Percentiles rank a stretch among this genome's conserved stretches.
These are phyloP conservation scores for Meleagris gallopavo DNA, from an alignment of 2,113 vertebrate genomes.

Conservation along the genomic window DNA sequence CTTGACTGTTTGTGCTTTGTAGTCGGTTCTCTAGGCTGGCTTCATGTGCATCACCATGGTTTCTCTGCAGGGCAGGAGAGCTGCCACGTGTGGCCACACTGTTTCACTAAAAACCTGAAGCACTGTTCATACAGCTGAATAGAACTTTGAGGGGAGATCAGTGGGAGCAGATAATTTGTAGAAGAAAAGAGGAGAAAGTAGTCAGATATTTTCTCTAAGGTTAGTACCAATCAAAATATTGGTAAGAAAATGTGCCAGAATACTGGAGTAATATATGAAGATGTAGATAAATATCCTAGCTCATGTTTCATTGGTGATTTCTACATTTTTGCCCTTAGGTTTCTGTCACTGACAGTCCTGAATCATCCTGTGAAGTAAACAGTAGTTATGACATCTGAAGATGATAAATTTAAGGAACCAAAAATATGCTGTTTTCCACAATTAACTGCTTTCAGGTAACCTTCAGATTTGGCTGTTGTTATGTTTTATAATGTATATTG, in stretches of 20 bases:
- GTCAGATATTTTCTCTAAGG: neutral
- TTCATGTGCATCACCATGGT: neutral
- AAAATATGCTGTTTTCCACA: constrained; percentile 28
- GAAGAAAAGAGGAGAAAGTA: neutral
- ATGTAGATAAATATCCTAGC: neutral
- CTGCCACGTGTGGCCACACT: neutral
- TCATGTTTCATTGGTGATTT: neutral
- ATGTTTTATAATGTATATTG: constrained; percentile 63
- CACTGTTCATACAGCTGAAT: neutral
- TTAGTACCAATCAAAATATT: neutral
- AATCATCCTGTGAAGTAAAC: neutral
- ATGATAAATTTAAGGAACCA: neutral
- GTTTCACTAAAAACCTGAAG: neutral
- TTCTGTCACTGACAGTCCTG: neutral
- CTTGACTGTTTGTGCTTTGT: neutral
- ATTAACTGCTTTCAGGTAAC: constrained; percentile 48
- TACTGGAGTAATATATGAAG: neutral
- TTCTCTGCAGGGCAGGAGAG: neutral
- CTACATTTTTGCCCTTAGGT: neutral
- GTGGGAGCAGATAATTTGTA: neutral
- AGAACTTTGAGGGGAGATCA: neutral
- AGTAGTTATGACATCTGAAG: neutral
- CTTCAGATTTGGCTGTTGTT: constrained; percentile 48
- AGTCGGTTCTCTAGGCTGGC: constrained; percentile 4
- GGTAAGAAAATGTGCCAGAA: neutral